Evolutionary conservation across 2,888 invertebrate genomes (phyloP).

Genomic region (Euzetes globulus): DNA sequence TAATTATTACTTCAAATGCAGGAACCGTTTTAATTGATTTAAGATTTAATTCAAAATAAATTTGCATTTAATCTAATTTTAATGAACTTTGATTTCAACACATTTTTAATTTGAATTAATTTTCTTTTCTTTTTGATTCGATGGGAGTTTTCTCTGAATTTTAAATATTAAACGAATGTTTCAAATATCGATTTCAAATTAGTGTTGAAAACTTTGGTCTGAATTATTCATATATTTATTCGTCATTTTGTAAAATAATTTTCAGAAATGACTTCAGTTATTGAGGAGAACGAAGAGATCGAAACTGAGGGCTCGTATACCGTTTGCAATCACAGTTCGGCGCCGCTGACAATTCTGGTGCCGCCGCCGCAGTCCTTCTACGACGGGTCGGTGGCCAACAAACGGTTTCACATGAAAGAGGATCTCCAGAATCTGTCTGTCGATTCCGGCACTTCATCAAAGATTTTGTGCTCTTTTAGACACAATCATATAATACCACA

Average conservation of each 20-base stretch:
- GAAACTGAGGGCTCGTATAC: slow-evolving; percentile 16
- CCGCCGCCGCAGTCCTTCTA: slow-evolving; percentile 3
- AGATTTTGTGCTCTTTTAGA: background rate
- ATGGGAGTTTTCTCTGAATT: too few relatives aligned
- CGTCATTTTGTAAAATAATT: background rate
- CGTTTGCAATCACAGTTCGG: slow-evolving; percentile 1
- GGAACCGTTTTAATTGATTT: too few relatives aligned
- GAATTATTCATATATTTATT: background rate
- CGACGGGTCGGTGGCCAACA: background rate
- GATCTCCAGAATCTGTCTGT: background rate
- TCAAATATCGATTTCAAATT: too few relatives aligned
- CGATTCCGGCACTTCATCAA: background rate
- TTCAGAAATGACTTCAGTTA: slow-evolving; percentile 21
- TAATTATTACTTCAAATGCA: too few relatives aligned
- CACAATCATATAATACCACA: slow-evolving; percentile 22
- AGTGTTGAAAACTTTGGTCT: too few relatives aligned
- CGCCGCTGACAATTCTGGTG: background rate
- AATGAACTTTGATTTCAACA: too few relatives aligned
- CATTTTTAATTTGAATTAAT: too few relatives aligned
- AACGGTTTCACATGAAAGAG: background rate
- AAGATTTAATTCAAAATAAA: too few relatives aligned
- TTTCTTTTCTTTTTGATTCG: too few relatives aligned
- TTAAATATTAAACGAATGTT: too few relatives aligned
- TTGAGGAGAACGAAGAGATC: slow-evolving; percentile 14
- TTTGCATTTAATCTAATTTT: too few relatives aligned